Evolutionary conservation across 2,888 invertebrate genomes (phyloP), one percentile per base, ranked within the genome.

Genomic region (Uropetala carovei): DNA sequence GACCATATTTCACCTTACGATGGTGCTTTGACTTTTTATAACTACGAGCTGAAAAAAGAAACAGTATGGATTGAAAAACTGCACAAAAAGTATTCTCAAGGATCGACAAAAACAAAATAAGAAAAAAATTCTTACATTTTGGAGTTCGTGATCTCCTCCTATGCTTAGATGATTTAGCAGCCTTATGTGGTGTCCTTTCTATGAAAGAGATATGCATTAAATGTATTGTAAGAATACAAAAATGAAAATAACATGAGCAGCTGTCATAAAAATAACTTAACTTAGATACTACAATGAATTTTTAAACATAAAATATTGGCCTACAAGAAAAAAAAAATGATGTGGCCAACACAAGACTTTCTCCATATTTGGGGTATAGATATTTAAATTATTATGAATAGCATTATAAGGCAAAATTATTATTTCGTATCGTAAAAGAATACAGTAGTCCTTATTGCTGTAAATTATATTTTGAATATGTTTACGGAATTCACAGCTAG

Each of bases 1-100:
- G 92, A 92, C 93, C 93, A 86, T 93, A 93, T 75, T 93, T 93
- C 14, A 91, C 92, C 92, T 92, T 92, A 0, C 92, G 86, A 14
- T 58, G 91, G 43, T 91, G 60, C 58, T 92, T 93, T 18, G 92
- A 92, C 14, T 92, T 82, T 30, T 92, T 93, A 13, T 92, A 92
- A 68, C 92, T 93, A 59, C 91, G 92, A 27, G 75, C 93, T 93
- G 75, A 14, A 85, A 92, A 75, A 60, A 60, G 30, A 92, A 92
- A 64, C 8, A 86, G 7, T 56, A 83, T 64, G 68, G 13, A 92
- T 4, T 86, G 0, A 83, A 9, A 57, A 14, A 18, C 43, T 16
- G 9, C 11, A 3, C 11, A 9, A 11, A 27, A 75, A 18, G 75
- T n/a, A 4, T 57, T 7, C n/a, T 64, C 13, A 64, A 83, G 4